Percentiles rank a stretch among this genome's conserved stretches.
Evolutionary conservation across 2,888 invertebrate genomes (phyloP).

Genomic region (Drosophila sordidula): DNA sequence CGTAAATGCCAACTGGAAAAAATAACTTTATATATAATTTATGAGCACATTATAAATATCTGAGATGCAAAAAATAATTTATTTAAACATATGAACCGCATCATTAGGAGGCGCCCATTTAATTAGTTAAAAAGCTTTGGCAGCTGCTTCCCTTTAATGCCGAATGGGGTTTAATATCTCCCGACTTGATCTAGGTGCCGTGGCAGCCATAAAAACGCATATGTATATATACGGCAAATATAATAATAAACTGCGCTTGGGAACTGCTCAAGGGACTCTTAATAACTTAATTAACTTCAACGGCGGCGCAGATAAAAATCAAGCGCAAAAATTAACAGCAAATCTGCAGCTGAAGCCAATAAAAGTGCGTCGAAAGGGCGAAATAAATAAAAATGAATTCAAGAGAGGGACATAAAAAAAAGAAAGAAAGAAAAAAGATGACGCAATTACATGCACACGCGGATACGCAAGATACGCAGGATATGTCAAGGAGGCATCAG

Average conservation of each 20-base stretch:
- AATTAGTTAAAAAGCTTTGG: constrained; percentile 66
- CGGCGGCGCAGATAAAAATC: constrained; percentile 65
- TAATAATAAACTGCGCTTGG: constrained; percentile 42
- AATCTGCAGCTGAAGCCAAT: constrained; percentile 53
- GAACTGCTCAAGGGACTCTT: constrained; percentile 55
- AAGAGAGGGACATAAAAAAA: constrained; percentile 48
- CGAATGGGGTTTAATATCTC: constrained; percentile 53
- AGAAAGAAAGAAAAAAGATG: constrained; percentile 34
- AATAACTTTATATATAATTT: constrained; percentile 17
- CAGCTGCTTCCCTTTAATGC: constrained; percentile 20
- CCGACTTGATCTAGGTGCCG: constrained; percentile 67
- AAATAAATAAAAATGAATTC: constrained; percentile 54
- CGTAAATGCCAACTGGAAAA: not conserved
- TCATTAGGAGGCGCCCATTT: constrained; percentile 44
- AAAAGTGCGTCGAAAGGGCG: constrained; percentile 40
- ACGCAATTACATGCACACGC: constrained; percentile 71
- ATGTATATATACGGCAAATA: constrained; percentile 17
- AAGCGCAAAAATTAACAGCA: constrained; percentile 69
- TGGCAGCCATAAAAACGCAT: constrained; percentile 54
- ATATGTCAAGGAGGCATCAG: constrained; percentile 38
- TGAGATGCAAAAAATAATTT: constrained; percentile 11
- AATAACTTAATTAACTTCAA: constrained; percentile 74
- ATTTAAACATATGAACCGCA: constrained; percentile 27
- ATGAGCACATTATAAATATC: constrained; percentile 21
- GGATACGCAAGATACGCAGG: constrained; percentile 16